Conservation (phyloP, 2,888 invertebrate genomes). For the Endomychus coccineus region DNA sequence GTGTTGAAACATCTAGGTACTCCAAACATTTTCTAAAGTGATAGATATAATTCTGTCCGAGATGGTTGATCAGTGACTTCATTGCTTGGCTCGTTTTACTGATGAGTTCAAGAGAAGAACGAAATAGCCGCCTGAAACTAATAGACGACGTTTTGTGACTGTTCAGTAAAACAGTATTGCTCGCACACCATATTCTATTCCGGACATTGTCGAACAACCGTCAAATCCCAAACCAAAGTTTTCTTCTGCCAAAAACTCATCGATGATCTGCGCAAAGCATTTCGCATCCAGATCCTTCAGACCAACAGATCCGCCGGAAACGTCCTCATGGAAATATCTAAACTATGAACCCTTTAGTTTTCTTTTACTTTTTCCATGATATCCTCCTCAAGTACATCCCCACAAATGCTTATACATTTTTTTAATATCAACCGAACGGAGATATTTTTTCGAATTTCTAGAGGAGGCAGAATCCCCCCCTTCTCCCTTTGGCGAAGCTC, state of each 20-base stretch:
- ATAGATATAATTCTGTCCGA: too few species aligned
- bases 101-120: too few species aligned
- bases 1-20: too few species aligned
- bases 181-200: conserved; percentile 28
- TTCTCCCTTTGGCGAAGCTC: too few species aligned
- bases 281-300: conserved; percentile 23
- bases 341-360: conserved; percentile 21
- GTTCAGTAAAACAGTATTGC: too few species aligned
- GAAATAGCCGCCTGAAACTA: too few species aligned
- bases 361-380: conserved; percentile 26
- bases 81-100: too few species aligned
- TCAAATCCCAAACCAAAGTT: conserved; percentile 27
- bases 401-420: conserved; percentile 32
- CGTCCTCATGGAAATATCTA: conserved; percentile 28
- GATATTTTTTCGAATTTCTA: too few species aligned
- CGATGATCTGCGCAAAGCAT: conserved; percentile 25
- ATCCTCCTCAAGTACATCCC: conserved; percentile 23
- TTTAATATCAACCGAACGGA: conserved; percentile 29
- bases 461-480: too few species aligned
- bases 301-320: conserved; percentile 28
- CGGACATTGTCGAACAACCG: conserved; percentile 30
- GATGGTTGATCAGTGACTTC: too few species aligned
- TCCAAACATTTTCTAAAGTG: too few species aligned
- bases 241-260: conserved; percentile 21
- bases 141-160: too few species aligned